Evolutionary conservation across 2,888 invertebrate genomes (phyloP), one percentile per base, ranked within the genome.

Genomic region (Cecidostiba fungosa): DNA sequence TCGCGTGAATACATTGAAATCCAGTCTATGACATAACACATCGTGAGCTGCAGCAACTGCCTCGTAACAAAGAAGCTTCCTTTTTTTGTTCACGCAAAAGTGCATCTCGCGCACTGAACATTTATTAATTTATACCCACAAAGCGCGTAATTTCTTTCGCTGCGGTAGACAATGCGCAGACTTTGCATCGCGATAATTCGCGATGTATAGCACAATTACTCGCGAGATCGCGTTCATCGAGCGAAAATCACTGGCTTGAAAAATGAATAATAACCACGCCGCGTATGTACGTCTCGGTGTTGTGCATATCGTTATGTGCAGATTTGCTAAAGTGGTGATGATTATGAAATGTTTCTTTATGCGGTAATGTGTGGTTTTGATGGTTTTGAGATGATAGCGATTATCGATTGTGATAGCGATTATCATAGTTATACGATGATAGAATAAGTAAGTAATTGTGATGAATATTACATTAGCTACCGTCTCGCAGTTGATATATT

Each of bases 381-480:
- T 6, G n/a, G 23, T n/a, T n/a, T n/a, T 8, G 23, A n/a, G n/a
- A 43, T 43, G 43, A 8, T 43, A 14, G 47, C 54, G 54, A n/a
- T 54, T n/a, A 8, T 59, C 1, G 19, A n/a, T 59, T 6, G 19
- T 19, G 50, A 50, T 50, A 16, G 16, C 5, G 5, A n/a, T n/a
- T 59, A 59, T 59, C 54, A 59, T 59, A 8, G 54, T 59, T 59
- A n/a, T n/a, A 59, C n/a, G 54, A 59, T n/a, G n/a, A 59, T 59
- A n/a, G 54, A 59, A 59, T 59, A n/a, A n/a, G 54, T n/a, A 23
- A 59, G n/a, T 59, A 59, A 59, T 50, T 50, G 50, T 3, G 4
- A 3, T 50, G 19, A 50, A 50, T 50, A 50, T 50, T 50, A 5
- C 50, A 50, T 50, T 50, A 50, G 50, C 50, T 19, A 50, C 43